Percentiles rank a stretch among this genome's conserved stretches.
These are phyloP conservation scores for Stigmatopora argus DNA, from an alignment of 2,113 vertebrate species.

Conservation along the genomic window DNA sequence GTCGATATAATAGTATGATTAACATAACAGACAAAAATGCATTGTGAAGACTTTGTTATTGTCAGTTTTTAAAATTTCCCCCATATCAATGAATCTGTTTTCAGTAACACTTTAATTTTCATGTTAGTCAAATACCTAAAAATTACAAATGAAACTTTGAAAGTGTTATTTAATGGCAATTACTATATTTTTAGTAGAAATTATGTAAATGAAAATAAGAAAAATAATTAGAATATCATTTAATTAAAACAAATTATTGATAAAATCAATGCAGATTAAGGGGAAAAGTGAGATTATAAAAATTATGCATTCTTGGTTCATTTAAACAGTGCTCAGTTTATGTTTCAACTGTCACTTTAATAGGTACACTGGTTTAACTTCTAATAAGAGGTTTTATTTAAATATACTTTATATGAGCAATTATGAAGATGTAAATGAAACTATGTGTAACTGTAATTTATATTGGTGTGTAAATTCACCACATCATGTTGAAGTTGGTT, in stretches of 20 bases:
- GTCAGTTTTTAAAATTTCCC: background rate
- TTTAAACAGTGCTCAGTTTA: background rate
- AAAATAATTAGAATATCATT: no score
- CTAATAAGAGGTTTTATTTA: background rate
- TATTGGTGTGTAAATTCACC: background rate
- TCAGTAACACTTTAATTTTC: no score
- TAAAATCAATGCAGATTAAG: background rate
- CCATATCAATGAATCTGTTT: no score
- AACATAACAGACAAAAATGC: background rate
- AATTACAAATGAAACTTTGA: no score
- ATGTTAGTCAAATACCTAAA: no score
- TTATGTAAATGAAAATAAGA: no score
- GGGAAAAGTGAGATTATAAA: background rate
- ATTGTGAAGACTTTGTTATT: background rate
- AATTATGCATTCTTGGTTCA: background rate
- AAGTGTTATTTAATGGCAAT: no score
- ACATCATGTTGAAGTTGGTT: background rate
- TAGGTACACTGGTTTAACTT: background rate
- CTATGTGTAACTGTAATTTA: background rate
- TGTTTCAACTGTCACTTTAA: background rate
- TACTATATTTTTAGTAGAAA: no score
- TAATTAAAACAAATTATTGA: no score
- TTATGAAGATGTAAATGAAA: background rate
- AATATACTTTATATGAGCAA: background rate
- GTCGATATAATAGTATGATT: background rate